Evolutionary conservation across 2,888 invertebrate genomes (phyloP).

Genomic region (Drosophila siamana): DNA sequence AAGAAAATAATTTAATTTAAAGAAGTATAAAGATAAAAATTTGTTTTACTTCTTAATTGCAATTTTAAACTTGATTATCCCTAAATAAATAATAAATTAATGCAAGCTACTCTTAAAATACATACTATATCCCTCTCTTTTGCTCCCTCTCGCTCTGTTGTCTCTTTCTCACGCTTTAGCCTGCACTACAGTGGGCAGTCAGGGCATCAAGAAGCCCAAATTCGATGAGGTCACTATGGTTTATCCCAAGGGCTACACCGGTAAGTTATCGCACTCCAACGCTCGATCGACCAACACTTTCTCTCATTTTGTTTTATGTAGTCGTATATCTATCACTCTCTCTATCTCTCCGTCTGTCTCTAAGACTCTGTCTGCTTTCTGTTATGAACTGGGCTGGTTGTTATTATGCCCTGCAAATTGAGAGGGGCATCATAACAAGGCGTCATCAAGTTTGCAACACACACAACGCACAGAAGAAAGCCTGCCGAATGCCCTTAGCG

Average conservation of each 20-base stretch:
- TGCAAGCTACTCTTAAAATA: too few species aligned
- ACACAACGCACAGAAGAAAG: conserved; percentile 37
- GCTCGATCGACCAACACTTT: conserved; percentile 1
- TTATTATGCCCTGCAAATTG: conserved; percentile 35
- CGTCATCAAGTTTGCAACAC: conserved; percentile 60
- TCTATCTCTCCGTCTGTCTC: neutral
- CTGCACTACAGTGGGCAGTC: conserved; percentile 87
- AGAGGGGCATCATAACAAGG: conserved; percentile 35
- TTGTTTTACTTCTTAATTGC: too few species aligned
- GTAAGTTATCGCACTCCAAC: conserved; percentile 83
- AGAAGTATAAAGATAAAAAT: too few species aligned
- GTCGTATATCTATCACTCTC: conserved; percentile 1
- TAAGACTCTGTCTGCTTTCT: conserved; percentile 57
- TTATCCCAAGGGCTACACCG: conserved; percentile 93
- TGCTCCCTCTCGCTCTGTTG: neutral
- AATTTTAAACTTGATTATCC: too few species aligned
- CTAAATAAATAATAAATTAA: neutral
- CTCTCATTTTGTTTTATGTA: conserved; percentile 2
- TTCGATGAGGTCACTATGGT: conserved; percentile 88
- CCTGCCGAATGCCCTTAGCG: conserved; percentile 3
- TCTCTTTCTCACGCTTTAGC: conserved; percentile 84
- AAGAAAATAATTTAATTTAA: too few species aligned
- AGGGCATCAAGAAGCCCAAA: conserved; percentile 92
- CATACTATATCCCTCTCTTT: neutral
- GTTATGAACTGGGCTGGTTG: conserved; percentile 76